A percentile compares a stretch with the other conserved stretches of the same genome.
These are phyloP conservation scores for Carduelis carduelis DNA, from an alignment of 2,797 vertebrate species.

Conservation along the genomic window DNA sequence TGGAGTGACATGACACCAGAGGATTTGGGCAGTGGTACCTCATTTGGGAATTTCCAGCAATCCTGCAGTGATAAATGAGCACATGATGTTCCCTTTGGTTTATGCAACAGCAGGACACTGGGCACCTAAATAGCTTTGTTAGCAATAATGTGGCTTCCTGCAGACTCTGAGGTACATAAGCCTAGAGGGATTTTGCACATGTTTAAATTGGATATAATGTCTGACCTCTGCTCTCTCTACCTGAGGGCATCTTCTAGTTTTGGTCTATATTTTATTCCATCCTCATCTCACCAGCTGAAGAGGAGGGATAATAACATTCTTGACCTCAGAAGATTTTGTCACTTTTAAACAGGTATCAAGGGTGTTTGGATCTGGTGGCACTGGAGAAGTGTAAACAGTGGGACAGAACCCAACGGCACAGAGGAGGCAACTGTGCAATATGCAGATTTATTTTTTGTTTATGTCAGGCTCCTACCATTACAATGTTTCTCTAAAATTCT, in stretches of 20 bases:
- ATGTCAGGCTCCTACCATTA: neutral
- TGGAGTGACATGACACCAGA: neutral
- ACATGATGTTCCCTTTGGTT: neutral
- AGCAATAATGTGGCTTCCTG: neutral
- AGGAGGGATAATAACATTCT: neutral
- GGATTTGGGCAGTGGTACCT: neutral
- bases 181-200: neutral
- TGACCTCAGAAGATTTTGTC: neutral
- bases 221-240: neutral
- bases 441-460: neutral
- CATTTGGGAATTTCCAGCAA: neutral
- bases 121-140: neutral
- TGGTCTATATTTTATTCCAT: neutral
- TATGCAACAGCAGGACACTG: neutral
- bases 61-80: conserved; percentile 1
- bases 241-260: neutral
- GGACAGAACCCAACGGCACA: neutral
- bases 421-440: neutral
- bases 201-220: neutral
- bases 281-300: neutral
- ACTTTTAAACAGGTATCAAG: neutral
- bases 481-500: neutral
- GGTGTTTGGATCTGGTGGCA: neutral
- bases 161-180: neutral
- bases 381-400: neutral